Conservation (phyloP, 2,888 invertebrate genomes). For the Drosophila nr. perissopoda region DNA sequence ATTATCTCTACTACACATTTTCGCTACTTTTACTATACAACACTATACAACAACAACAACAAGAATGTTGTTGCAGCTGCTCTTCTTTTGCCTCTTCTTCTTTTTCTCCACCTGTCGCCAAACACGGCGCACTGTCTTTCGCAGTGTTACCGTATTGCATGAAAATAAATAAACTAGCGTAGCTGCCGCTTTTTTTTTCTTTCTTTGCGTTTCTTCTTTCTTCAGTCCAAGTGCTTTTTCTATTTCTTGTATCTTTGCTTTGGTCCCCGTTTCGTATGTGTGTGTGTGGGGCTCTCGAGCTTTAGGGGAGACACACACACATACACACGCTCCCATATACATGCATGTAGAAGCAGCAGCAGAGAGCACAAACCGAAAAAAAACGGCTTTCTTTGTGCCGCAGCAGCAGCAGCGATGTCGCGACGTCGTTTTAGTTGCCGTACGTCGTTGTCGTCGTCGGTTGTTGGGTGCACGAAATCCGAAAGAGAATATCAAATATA, state of each 20-base stretch:
- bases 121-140: slow-evolving; percentile 23
- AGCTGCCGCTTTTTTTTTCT: slow-evolving; percentile 42
- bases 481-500: slow-evolving; percentile 48
- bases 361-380: slow-evolving; percentile 40
- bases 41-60: slow-evolving; percentile 27
- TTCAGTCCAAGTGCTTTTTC: slow-evolving; percentile 44
- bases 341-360: slow-evolving; percentile 48
- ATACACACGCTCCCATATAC: slow-evolving; percentile 45
- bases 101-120: slow-evolving; percentile 62
- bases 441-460: slow-evolving; percentile 79
- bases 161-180: slow-evolving; percentile 27
- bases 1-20: slow-evolving; percentile 72
- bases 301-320: slow-evolving; percentile 51
- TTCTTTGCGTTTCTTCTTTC: slow-evolving; percentile 36
- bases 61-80: slow-evolving; percentile 52
- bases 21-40: slow-evolving; percentile 62
- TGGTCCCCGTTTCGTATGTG: slow-evolving; percentile 59
- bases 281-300: slow-evolving; percentile 48
- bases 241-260: slow-evolving; percentile 63
- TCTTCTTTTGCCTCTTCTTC: slow-evolving; percentile 36
- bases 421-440: slow-evolving; percentile 72
- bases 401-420: slow-evolving; percentile 45
- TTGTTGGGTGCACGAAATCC: slow-evolving; percentile 72
- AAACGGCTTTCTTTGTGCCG: slow-evolving; percentile 62
- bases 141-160: slow-evolving; percentile 57